Conservation (phyloP, 1,140 invertebrate species). For the Scaptomyza pallida region DNA sequence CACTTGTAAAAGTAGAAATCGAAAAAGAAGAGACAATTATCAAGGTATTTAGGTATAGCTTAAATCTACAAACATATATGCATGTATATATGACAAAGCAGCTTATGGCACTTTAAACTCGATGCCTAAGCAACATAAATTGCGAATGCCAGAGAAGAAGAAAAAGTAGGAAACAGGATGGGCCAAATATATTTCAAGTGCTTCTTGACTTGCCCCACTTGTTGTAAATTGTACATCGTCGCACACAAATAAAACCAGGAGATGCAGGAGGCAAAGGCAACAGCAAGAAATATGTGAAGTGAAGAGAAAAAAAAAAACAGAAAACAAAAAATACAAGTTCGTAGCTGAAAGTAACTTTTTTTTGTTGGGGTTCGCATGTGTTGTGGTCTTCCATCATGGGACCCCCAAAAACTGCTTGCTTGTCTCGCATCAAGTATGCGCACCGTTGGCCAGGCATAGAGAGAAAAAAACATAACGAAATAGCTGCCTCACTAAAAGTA, state of each 20-base stretch:
- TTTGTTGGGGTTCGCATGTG: constrained; percentile 63
- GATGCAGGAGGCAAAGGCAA: background rate
- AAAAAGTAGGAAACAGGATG: constrained; percentile 12
- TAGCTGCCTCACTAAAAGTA: constrained; percentile 44
- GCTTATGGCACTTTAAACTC: constrained; percentile 63
- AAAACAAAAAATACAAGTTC: constrained; percentile 26
- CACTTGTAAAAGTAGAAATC: constrained; percentile 17
- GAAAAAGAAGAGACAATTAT: constrained; percentile 30
- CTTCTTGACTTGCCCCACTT: constrained; percentile 74
- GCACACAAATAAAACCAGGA: constrained; percentile 6
- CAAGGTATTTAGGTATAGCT: constrained; percentile 31
- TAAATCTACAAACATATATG: background rate
- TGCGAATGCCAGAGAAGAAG: constrained; percentile 18
- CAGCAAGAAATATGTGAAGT: constrained; percentile 1
- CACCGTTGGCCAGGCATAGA: constrained; percentile 67
- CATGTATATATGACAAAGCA: constrained; percentile 45
- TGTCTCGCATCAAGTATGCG: constrained; percentile 71
- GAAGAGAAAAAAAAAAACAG: too few species aligned
- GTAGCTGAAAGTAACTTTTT: constrained; percentile 43
- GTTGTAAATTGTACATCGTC: constrained; percentile 55
- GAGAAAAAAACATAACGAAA: constrained; percentile 19
- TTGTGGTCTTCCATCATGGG: constrained; percentile 77
- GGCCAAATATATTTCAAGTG: constrained; percentile 63
- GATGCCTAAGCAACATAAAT: constrained; percentile 65
- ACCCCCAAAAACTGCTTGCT: constrained; percentile 12